Evolutionary conservation across 2,113 vertebrate genomes (phyloP).

Genomic region (Struthidea cinerea): DNA sequence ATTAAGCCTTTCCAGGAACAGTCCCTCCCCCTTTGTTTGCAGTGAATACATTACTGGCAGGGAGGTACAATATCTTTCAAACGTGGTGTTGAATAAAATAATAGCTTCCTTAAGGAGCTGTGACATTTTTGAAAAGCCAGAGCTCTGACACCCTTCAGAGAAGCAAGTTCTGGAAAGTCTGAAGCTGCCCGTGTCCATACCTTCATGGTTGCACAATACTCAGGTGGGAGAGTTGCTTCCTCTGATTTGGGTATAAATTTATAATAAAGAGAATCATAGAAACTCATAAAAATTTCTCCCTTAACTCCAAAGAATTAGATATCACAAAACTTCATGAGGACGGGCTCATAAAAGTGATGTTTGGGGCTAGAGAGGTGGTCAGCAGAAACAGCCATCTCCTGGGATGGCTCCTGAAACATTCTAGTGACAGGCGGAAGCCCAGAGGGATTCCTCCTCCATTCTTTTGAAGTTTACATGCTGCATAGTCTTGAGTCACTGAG

Average conservation of each 20-base stretch:
- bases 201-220: not conserved
- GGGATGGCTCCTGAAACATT: not conserved
- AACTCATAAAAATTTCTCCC: not conserved
- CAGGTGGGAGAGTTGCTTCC: accelerated
- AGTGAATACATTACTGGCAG: not conserved
- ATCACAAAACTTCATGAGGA: not conserved
- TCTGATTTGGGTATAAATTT: not conserved
- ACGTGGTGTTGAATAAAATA: not conserved
- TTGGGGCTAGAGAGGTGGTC: not conserved
- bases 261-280: not conserved
- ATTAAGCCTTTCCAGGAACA: slow-evolving; percentile 28
- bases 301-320: not conserved
- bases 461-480: not conserved
- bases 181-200: not conserved
- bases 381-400: not conserved
- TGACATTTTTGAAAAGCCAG: slow-evolving; percentile 29
- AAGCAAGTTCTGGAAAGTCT: not conserved
- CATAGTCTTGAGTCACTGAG: not conserved
- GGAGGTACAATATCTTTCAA: slow-evolving; percentile 8
- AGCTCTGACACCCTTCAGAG: not conserved
- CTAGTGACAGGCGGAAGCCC: not conserved
- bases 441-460: not conserved
- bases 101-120: not conserved
- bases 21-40: not conserved
- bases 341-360: not conserved